Evolutionary conservation across 2,888 invertebrate species (phyloP).

Genomic region (Erannis defoliaria): DNA sequence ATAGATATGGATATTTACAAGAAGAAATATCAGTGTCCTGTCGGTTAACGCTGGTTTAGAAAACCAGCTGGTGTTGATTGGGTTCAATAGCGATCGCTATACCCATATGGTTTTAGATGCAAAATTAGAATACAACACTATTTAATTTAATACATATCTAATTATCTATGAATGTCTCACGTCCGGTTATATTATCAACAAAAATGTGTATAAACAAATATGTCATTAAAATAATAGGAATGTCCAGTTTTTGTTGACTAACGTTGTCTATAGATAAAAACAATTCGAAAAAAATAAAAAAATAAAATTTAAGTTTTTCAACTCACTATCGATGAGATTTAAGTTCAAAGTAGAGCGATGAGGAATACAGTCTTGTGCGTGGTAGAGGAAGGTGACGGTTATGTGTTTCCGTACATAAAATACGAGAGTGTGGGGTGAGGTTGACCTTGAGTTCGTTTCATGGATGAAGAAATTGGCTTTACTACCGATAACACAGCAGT

Average conservation of each 20-base stretch:
- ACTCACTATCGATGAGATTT: constrained; percentile 14
- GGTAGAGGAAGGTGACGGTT: constrained; percentile 45
- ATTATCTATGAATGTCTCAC: neutral
- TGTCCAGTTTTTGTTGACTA: constrained; percentile 1
- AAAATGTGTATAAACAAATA: neutral
- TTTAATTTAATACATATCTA: neutral
- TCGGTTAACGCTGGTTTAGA: too few species aligned
- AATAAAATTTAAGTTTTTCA: constrained; percentile 9
- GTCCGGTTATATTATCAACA: constrained; percentile 7
- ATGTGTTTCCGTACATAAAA: constrained; percentile 45
- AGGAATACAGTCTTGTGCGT: constrained; percentile 44
- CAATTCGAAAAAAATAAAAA: neutral
- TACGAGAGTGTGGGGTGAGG: constrained; percentile 15
- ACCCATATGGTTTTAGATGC: neutral
- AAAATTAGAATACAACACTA: neutral
- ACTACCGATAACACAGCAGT: neutral
- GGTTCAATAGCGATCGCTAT: too few species aligned
- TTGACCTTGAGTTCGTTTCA: constrained; percentile 37
- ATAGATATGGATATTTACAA: too few species aligned
- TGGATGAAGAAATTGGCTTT: neutral
- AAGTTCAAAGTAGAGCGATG: constrained; percentile 20
- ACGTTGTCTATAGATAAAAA: neutral
- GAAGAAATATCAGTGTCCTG: too few species aligned
- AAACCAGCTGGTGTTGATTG: too few species aligned
- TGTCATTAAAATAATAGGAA: neutral